phyloP scores from a whole-genome alignment of 2,888 invertebrate genomes.

The Meteorus cinctellus region DNA sequence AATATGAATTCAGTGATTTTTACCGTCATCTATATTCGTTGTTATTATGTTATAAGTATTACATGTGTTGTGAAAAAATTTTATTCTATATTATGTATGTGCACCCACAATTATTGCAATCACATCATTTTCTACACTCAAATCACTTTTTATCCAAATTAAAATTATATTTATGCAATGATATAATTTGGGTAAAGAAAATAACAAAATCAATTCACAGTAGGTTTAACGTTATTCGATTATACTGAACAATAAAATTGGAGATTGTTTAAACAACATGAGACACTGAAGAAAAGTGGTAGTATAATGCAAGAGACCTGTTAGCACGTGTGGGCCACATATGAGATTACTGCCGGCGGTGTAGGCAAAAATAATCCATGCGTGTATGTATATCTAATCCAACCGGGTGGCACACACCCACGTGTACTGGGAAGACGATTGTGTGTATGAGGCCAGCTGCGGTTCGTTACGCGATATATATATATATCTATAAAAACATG shows the following conservation, averaged over 20 bases:
- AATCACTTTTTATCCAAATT: too few species aligned
- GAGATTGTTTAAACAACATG: conserved; percentile 30
- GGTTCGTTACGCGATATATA: neutral
- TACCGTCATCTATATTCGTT: neutral
- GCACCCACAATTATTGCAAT: too few species aligned
- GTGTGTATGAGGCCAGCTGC: conserved; percentile 25
- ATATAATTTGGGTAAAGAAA: too few species aligned
- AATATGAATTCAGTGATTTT: neutral
- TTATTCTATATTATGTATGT: too few species aligned
- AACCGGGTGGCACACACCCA: conserved; percentile 49
- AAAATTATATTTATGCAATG: too few species aligned
- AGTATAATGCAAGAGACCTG: conserved; percentile 55
- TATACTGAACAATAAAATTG: neutral
- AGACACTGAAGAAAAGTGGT: conserved; percentile 30
- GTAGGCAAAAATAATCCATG: conserved; percentile 65
- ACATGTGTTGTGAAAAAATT: too few species aligned
- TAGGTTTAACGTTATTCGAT: neutral
- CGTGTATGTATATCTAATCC: conserved; percentile 47
- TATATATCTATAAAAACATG: neutral
- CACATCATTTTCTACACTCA: too few species aligned
- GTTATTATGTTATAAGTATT: neutral
- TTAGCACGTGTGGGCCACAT: conserved; percentile 64
- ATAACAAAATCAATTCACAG: neutral
- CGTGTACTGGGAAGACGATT: conserved; percentile 46
- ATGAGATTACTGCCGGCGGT: conserved; percentile 63